A percentile compares a stretch with the other conserved stretches of the same genome.
These are phyloP conservation scores for Oxycera nigricornis DNA, from an alignment of 2,888 invertebrate species.

Conservation along the genomic window DNA sequence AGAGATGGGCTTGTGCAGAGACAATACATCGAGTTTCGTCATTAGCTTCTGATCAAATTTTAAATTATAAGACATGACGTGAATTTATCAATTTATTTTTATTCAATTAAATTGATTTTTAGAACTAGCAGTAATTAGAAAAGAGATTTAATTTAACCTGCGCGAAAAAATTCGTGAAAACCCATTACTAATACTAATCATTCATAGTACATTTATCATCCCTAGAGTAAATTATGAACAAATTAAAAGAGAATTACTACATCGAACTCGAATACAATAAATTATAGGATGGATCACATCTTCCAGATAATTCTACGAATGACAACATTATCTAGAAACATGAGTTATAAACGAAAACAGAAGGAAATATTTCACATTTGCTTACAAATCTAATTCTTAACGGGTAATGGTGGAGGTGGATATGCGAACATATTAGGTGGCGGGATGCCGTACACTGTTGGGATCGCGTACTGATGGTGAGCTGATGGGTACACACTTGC, in stretches of 20 bases:
- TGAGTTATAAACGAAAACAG: constrained; percentile 14
- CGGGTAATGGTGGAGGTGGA: constrained; percentile 61
- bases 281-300: not conserved
- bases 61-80: no score
- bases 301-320: constrained; percentile 28
- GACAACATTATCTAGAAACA: constrained; percentile 20
- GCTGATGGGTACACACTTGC: constrained; percentile 22
- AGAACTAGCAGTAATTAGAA: no score
- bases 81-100: no score
- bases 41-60: no score
- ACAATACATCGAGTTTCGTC: no score
- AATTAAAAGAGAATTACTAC: not conserved
- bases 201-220: not conserved
- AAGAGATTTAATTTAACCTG: not conserved
- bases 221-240: not conserved
- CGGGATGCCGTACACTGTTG: constrained; percentile 49
- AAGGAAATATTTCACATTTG: not conserved
- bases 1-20: no score
- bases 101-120: no score
- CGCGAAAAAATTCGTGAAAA: not conserved
- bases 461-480: constrained; percentile 38
- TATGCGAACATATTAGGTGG: constrained; percentile 57
- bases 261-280: not conserved
- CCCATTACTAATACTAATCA: constrained; percentile 18
- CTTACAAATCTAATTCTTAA: constrained; percentile 57